Evolutionary conservation across 2,888 invertebrate genomes (phyloP).

Genomic region (Barypeithes pellucidus): DNA sequence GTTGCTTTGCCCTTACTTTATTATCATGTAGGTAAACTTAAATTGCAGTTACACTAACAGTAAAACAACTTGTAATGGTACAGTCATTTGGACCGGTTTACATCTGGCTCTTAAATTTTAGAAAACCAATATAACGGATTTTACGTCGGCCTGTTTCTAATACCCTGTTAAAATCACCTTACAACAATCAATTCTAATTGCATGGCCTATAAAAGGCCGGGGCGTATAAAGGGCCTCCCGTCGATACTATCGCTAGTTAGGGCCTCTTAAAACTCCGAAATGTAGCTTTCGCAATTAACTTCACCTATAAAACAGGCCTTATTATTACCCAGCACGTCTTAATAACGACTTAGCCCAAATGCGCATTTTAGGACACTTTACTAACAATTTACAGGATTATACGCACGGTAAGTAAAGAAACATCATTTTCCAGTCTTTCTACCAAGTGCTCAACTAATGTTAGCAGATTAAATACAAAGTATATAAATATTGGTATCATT

Average conservation of each 20-base stretch:
- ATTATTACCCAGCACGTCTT: conserved; percentile 62
- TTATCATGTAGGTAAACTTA: conserved; percentile 49
- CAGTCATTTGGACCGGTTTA: conserved; percentile 53
- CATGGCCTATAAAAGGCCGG: conserved; percentile 68
- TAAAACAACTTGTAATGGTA: conserved; percentile 49
- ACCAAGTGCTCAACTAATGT: no score
- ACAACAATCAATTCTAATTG: conserved; percentile 70
- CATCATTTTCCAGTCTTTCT: no score
- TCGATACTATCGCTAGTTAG: conserved; percentile 66
- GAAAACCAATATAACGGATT: conserved; percentile 67
- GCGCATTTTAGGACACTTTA: conserved; percentile 37
- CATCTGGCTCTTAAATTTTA: conserved; percentile 61
- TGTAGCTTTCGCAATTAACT: conserved; percentile 66
- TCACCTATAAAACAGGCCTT: conserved; percentile 64
- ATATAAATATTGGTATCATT: no score
- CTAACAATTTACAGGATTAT: conserved; percentile 37
- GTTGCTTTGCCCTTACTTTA: conserved; percentile 46
- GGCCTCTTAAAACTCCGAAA: conserved; percentile 66
- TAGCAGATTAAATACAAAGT: no score
- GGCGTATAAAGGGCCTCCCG: conserved; percentile 66
- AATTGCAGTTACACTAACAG: conserved; percentile 42
- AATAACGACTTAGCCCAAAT: conserved; percentile 57
- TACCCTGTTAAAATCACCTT: conserved; percentile 69
- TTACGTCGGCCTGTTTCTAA: conserved; percentile 67
- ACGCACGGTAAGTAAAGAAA: no score